Evolutionary conservation across 2,113 vertebrate species (phyloP).

Genomic region (Corythaixoides concolor): DNA sequence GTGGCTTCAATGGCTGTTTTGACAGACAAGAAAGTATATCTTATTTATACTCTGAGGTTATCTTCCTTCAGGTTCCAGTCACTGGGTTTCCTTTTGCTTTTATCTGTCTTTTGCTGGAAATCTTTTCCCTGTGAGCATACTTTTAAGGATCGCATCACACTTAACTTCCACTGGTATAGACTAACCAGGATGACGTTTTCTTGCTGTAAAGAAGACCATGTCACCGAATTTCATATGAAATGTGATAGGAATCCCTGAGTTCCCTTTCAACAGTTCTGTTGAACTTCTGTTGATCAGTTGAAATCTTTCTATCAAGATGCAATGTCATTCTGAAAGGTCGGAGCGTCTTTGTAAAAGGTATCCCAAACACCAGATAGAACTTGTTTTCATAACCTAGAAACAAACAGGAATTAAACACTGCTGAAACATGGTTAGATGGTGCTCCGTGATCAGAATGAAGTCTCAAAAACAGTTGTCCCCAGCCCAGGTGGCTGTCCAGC

Average conservation of each 20-base stretch:
- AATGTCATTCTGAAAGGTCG: background rate
- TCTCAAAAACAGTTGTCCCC: background rate
- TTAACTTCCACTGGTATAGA: background rate
- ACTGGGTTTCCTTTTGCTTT: background rate
- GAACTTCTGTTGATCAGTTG: background rate
- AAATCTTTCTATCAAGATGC: background rate
- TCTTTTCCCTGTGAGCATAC: background rate
- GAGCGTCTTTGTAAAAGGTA: background rate
- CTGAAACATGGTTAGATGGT: background rate
- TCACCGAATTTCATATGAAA: background rate
- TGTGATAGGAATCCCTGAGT: background rate
- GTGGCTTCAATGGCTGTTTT: background rate
- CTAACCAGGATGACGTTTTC: background rate
- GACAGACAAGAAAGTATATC: background rate
- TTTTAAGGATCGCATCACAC: background rate
- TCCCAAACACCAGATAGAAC: background rate
- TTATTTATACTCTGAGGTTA: background rate
- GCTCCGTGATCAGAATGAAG: background rate
- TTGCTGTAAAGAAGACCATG: background rate
- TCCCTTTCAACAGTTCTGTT: background rate
- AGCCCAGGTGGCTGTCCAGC: background rate
- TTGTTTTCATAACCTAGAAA: background rate
- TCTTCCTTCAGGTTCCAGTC: background rate
- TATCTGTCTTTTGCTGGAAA: background rate
- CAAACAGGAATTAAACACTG: background rate